Base-by-base conservation (phyloP, 1,140 invertebrate species). In the Atopsyche davidsoni region DNA sequence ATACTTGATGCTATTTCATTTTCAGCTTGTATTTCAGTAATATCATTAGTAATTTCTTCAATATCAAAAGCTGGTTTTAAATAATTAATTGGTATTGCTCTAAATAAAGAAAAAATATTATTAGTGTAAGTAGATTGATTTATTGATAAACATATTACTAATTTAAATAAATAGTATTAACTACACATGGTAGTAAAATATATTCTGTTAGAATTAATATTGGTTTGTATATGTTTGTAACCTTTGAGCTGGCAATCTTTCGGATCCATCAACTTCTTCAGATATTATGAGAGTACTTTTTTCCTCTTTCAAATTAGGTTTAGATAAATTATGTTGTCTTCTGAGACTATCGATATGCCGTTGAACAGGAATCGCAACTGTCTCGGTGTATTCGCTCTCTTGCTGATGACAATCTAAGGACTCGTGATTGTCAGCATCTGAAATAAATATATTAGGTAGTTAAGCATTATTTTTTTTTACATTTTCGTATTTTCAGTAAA, bases 301-400 rank as follows among this genome's bases (percentile, higher is more conserved):
- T n/a, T n/a, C n/a, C n/a, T n/a, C n/a, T n/a, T n/a, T n/a, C n/a
- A 35, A 11, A 50, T 34, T 24, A 31, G 34, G 36, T 16, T 25
- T 42, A 40, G 51, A 34, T 19, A 52, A 57, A 53, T 47, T 45
- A 36, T 72, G 68, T 61, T 72, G 67, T 31, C 66, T 64, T 55
- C 62, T 64, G 21, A 78, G 57, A 57, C 75, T 79, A 44, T 79
- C 75, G 31, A 75, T 64, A 41, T 77, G 76, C 53, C 76, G 70
- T 55, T 79, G 77, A 13, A 76, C 76, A 9, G 74, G 74, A 6
- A 73, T 62, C 16, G 76, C 71, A 43, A 79, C 76, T 46, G 79
- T 78, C 57, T 80, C 80, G 38, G 78, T 80, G 58, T 79, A 80
- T 58, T 81, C 79, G 46, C 75, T 72, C 59, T 80, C 79, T 44